Base-by-base conservation (phyloP, 35 echinoderm and acorn worm species). In the Diadema setosum region DNA sequence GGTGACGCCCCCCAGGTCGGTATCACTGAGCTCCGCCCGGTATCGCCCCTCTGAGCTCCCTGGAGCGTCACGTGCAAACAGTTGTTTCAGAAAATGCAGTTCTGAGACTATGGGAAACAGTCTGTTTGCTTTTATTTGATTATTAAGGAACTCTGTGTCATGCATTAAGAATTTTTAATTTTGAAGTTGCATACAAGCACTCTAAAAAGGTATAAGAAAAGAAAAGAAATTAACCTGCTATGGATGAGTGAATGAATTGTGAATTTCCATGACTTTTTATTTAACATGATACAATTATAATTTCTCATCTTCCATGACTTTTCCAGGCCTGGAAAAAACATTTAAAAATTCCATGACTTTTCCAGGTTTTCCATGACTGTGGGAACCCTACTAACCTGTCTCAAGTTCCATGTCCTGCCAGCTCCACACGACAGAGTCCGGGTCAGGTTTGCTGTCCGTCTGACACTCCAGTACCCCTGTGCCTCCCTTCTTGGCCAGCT, bases 371-470 rank as follows among this genome's bases (percentile, higher is more conserved):
- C n/a, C n/a, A n/a, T n/a, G n/a, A n/a, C n/a, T n/a, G n/a, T n/a
- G n/a, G n/a, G n/a, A n/a, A n/a, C n/a, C n/a, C n/a, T n/a, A n/a
- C 65, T 39, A 23, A 92, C 94, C 94, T 89, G 85, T 69, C 41
- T 92, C 85, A 1, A 96, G 52, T 20, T 96, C 84, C 8, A 27
- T 20, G 42, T 65, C 89, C 65, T 89, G 44, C 90, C 90, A 92
- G 31, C 61, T 84, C 94, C 94, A 96, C 25, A 86, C 81, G 1
- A 92, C 81, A 8, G 44, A 40, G 42, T 89, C 67, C 1, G 94
- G 94, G 24, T 96, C 90, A 3, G 94, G 94, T 83, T 96, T 96
- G 12, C 85, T 89, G 20, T 84, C 86, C 0, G 94, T 92, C 9
- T 58, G 52, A 45, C 94, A 96, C 64, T 81, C 42, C 37, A 96